Conservation (phyloP, 2,113 vertebrate species). For the Psettodes erumei region DNA sequence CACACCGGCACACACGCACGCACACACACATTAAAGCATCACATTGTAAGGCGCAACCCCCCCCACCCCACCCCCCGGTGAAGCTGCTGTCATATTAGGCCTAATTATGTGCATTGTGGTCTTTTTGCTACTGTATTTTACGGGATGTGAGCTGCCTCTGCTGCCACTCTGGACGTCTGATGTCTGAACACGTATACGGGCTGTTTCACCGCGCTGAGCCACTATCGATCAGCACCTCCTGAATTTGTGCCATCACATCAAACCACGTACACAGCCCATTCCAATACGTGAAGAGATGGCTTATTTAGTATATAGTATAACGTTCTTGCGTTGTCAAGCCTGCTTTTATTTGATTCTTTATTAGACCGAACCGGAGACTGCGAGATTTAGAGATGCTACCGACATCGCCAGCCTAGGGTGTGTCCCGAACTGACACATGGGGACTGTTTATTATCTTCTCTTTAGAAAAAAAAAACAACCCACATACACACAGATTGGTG, state of each 20-base stretch:
- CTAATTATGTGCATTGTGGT: slow-evolving; percentile 1
- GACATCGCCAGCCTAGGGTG: slow-evolving; percentile 83
- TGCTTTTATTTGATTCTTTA: slow-evolving; percentile 54
- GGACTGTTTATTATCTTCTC: slow-evolving; percentile 67
- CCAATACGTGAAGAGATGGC: slow-evolving; percentile 42
- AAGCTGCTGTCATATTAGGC: slow-evolving; percentile 3
- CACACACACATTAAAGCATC: slow-evolving; percentile 27
- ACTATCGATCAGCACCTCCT: slow-evolving; percentile 70
- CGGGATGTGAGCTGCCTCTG: slow-evolving; percentile 14
- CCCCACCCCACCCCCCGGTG: background rate
- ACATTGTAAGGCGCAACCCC: slow-evolving; percentile 38
- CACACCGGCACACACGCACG: slow-evolving; percentile 16
- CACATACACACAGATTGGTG: background rate
- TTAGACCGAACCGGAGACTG: slow-evolving; percentile 54
- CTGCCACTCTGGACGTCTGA: slow-evolving; percentile 52
- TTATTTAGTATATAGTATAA: slow-evolving; percentile 54
- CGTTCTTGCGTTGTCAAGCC: slow-evolving; percentile 37
- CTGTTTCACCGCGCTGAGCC: slow-evolving; percentile 55
- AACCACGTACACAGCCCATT: slow-evolving; percentile 30
- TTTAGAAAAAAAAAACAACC: slow-evolving; percentile 1
- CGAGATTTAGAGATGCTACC: slow-evolving; percentile 77
- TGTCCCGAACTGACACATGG: slow-evolving; percentile 84
- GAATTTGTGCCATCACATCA: slow-evolving; percentile 63
- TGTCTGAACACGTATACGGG: slow-evolving; percentile 67
- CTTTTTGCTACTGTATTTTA: slow-evolving; percentile 26